Evolutionary conservation across 2,113 vertebrate genomes (phyloP).

Genomic region (Sakesphorus luctuosus): DNA sequence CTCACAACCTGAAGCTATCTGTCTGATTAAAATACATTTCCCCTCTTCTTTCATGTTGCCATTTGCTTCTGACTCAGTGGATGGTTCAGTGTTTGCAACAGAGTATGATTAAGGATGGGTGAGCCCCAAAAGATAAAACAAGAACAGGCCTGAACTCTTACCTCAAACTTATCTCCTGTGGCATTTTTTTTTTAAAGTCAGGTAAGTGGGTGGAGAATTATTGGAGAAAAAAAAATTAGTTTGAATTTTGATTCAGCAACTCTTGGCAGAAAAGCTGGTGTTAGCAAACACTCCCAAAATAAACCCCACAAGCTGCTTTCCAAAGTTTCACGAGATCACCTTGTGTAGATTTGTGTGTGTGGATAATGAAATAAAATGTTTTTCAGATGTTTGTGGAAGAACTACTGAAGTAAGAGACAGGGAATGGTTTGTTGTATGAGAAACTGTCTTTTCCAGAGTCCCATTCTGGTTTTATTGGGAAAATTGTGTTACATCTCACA

Average conservation of each 20-base stretch:
- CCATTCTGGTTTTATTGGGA: not conserved
- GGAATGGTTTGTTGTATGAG: not conserved
- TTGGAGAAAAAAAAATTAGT: not conserved
- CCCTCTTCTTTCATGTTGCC: conserved; percentile 15
- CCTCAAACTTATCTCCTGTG: not conserved
- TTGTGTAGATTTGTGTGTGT: not conserved
- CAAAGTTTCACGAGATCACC: not conserved
- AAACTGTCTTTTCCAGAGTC: not conserved
- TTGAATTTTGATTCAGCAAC: not conserved
- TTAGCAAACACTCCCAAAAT: not conserved
- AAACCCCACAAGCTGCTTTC: not conserved
- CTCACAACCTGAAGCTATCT: not conserved
- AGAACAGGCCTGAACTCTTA: conserved; percentile 41
- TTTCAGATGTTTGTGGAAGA: not conserved
- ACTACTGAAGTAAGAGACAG: not conserved
- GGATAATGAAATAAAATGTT: not conserved
- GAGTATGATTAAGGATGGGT: not conserved
- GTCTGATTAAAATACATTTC: conserved; percentile 15
- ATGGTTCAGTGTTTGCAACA: not conserved
- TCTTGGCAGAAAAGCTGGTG: not conserved
- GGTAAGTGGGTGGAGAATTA: conserved; percentile 34
- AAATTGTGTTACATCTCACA: not conserved
- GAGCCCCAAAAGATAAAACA: conserved; percentile 30
- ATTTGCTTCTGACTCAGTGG: conserved; percentile 40
- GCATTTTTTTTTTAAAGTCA: not conserved